Evolutionary conservation across 2,797 vertebrate species (phyloP), one percentile per base, ranked within the genome.

Genomic region (Tauraco hartlaubi): DNA sequence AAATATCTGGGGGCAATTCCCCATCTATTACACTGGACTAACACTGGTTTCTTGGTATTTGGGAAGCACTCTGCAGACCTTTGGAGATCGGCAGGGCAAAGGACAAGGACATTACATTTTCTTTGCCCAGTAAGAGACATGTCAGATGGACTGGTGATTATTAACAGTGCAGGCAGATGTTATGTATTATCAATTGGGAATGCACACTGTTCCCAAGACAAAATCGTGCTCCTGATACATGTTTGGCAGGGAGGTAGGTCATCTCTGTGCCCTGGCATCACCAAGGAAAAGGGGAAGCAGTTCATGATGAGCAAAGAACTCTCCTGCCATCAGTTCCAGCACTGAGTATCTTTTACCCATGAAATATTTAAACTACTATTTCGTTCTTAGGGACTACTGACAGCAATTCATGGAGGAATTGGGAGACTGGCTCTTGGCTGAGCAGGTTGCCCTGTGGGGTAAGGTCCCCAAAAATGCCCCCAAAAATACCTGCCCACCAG

Each of bases 281-380:
- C 69, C 28, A 44, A 15, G 83, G 51, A 78, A 55, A 67, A 80
- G 9, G n/a, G 18, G 22, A 82, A 93, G 23, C 0, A 0, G 20
- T 28, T 92, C 16, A 72, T 18, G 43, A 54, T 1, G 2, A 73
- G 28, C 33, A 66, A 76, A 81, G 73, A 49, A 23, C 26, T 15
- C 49, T 75, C 68, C 76, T 75, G 75, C 31, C 64, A 51, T 71
- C 72, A 79, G 4, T 67, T 93, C 72, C 56, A 79, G 52, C 4
- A 2, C 31, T 16, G 69, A 75, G 14, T 84, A 80, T 58, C 59
- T 94, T 83, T 85, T 12, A 0, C 9, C 20, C 1, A 0, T 59
- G 31, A 90, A 94, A 78, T 90, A 93, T 28, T 67, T 80, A 51
- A 86, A 68, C 18, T 22, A 56, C 66, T 22, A 12, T 68, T 90